Conservation (phyloP, 2,888 invertebrate genomes). For the Dusona sp. region DNA sequence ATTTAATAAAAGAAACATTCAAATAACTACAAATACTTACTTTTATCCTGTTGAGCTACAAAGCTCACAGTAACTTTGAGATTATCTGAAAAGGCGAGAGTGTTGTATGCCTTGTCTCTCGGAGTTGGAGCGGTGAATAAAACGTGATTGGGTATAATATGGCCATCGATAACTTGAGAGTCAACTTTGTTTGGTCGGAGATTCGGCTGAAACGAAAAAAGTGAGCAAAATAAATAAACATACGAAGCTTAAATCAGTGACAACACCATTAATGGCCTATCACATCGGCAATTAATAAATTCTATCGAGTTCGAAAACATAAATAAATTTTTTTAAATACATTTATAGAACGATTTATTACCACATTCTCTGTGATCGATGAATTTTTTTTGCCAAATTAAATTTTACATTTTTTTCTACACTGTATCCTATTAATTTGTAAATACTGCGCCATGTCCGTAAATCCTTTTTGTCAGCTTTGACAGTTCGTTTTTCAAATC, state of each 20-base stretch:
- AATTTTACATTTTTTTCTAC: not conserved
- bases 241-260: not conserved
- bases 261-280: not conserved
- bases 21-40: constrained; percentile 83
- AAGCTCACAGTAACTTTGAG: constrained; percentile 93
- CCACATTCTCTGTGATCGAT: not conserved
- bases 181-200: constrained; percentile 92
- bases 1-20: not conserved
- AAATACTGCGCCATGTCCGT: not conserved
- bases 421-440: not conserved
- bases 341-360: not conserved
- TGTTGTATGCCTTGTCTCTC: constrained; percentile 90
- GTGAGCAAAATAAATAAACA: constrained; percentile 3
- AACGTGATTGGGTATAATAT: constrained; percentile 94
- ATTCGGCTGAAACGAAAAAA: constrained; percentile 86
- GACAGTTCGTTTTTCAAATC: not conserved
- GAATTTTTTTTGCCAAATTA: not conserved
- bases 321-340: not conserved
- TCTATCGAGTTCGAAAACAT: not conserved
- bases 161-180: constrained; percentile 94
- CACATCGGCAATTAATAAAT: not conserved
- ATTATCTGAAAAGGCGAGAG: constrained; percentile 93
- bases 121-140: constrained; percentile 94
- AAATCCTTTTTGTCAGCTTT: not conserved
- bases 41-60: constrained; percentile 89